Evolutionary conservation across 2,888 invertebrate genomes (phyloP).

Genomic region (Leptopilina drosophilae): DNA sequence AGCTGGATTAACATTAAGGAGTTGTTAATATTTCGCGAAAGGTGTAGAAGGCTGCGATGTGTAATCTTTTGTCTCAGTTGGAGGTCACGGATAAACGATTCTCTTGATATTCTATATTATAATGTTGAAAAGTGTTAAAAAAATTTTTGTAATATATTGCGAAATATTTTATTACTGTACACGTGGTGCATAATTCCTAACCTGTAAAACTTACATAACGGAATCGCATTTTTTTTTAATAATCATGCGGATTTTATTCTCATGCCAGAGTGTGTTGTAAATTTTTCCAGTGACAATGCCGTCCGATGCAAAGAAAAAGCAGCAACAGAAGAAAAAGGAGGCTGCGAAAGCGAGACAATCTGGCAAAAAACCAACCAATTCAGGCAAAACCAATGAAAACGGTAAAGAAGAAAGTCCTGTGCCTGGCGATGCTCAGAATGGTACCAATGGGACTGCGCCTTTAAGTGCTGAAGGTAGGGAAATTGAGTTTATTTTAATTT

Average conservation of each 20-base stretch:
- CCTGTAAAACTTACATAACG: constrained; percentile 35
- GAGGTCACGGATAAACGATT: constrained; percentile 22
- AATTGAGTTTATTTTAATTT: too few species aligned
- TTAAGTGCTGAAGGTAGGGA: constrained; percentile 85
- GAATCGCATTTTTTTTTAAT: not conserved
- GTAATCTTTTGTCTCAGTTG: constrained; percentile 33
- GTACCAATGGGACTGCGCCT: constrained; percentile 76
- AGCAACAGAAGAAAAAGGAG: constrained; percentile 98
- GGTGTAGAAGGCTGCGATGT: not conserved
- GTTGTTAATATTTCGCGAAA: not conserved
- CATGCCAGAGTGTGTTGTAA: not conserved
- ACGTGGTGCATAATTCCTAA: constrained; percentile 30
- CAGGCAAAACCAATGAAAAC: constrained; percentile 65
- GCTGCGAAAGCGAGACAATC: constrained; percentile 86
- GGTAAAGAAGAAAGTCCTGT: constrained; percentile 79
- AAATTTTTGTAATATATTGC: not conserved
- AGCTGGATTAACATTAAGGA: constrained; percentile 16
- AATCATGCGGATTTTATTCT: not conserved
- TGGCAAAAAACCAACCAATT: constrained; percentile 67
- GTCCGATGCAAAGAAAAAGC: constrained; percentile 98
- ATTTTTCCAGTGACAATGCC: constrained; percentile 84
- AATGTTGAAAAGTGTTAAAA: not conserved
- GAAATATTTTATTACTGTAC: not conserved
- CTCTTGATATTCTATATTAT: not conserved
- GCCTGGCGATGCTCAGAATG: constrained; percentile 78